Base-by-base conservation (phyloP, 35 echinoderm and acorn worm species). In the Patiria miniata region DNA sequence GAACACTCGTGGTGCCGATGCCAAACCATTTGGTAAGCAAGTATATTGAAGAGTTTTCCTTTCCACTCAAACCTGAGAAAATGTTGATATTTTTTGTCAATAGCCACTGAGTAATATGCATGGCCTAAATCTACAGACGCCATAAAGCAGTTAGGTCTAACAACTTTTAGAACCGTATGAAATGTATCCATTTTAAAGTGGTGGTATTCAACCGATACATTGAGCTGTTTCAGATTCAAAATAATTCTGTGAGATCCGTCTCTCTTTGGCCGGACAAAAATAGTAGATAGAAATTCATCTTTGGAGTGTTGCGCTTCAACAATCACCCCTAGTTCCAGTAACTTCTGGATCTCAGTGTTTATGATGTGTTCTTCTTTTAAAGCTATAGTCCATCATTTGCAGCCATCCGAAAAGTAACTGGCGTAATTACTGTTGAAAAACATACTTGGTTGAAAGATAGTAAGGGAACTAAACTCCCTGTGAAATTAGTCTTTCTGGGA, bases 171-270 rank as follows among this genome's bases (percentile, higher is more conserved):
- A 34, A 51, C 89, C 77, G 85, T 40, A 4, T 85, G 30, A 52
- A 91, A 78, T 87, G 36, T 42, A 73, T 91, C 88, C 87, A 89
- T 90, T 77, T 94, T 94, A 51, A 94, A 94, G 87, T 94, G 93
- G 39, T 87, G 78, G 40, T 86, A 94, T 76, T 85, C 36, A 32
- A 94, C 47, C 68, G 7, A 87, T 65, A 90, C 76, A 52, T 94
- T 94, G 18, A 94, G 81, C 19, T 84, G 33, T 36, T 79, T 77
- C 15, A 94, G 84, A 54, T 94, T 85, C 39, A 91, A 68, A 54
- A 94, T 94, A 82, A 90, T 90, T 56, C 88, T 51, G 17, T 57
- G 26, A 26, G 76, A 77, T 15, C 93, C 88, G 79, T 94, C 83
- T 81, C 78, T 86, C 65, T 94, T 90, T 16, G 83, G 55, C 14